These are phyloP conservation scores for Leucopsar rothschildi DNA, from an alignment of 2,113 vertebrate species.

Conservation along the genomic window DNA sequence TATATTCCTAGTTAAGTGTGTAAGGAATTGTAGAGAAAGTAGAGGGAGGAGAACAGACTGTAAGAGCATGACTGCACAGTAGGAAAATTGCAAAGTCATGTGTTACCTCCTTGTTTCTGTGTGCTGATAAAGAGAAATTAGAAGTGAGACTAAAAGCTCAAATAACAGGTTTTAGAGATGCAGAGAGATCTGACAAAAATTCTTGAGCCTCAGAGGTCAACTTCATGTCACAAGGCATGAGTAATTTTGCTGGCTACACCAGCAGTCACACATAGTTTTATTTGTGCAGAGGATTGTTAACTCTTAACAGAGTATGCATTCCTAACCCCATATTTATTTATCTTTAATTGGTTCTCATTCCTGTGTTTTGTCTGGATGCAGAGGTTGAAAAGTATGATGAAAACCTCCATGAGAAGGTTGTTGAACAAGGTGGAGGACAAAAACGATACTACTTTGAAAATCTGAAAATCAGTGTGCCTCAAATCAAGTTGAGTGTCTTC, in stretches of 20 bases:
- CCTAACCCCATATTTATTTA: not conserved
- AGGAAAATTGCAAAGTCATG: not conserved
- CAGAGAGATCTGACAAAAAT: not conserved
- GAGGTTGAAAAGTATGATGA: constrained; percentile 93
- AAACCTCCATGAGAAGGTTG: constrained; percentile 85
- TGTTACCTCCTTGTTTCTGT: not conserved
- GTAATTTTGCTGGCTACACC: not conserved
- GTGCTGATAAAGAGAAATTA: not conserved
- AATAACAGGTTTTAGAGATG: not conserved
- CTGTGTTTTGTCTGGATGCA: constrained; percentile 59
- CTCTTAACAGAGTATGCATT: not conserved
- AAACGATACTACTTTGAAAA: constrained; percentile 97
- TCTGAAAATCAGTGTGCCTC: constrained; percentile 94
- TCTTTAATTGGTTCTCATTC: not conserved
- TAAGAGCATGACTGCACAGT: not conserved
- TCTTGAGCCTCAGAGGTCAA: not conserved
- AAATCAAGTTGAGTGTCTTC: constrained; percentile 94
- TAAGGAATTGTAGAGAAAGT: not conserved
- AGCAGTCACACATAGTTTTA: not conserved
- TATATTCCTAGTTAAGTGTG: not conserved
- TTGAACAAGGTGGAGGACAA: constrained; percentile 73
- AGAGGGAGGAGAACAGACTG: not conserved
- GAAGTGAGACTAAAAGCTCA: not conserved
- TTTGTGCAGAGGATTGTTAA: not conserved
- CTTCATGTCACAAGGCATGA: not conserved